Base-by-base conservation (phyloP, 2,113 vertebrate species). In the Sprattus sprattus region DNA sequence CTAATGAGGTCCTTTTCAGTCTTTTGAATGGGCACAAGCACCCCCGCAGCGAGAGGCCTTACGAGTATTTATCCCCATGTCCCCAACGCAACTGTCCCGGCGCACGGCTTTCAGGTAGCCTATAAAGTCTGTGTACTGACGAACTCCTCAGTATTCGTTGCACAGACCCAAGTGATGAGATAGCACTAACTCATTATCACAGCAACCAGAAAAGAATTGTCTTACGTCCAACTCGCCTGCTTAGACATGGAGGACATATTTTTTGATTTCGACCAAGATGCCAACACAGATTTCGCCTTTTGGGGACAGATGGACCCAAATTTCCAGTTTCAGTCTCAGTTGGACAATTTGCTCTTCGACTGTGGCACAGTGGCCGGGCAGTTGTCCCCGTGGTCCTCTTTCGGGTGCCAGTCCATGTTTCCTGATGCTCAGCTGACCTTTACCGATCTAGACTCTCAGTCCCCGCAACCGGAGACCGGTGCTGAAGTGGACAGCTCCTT, bases 51-150 rank as follows among this genome's bases (percentile, higher is more conserved):
- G 93, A 86, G 87, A 57, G 90, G 89, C 60, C 91, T 84, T 78
- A 6, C 2, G 90, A 91, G 89, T 95, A 95, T 96, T 95, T 95
- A 95, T 95, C 89, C 90, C 90, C 75, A 90, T 87, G 87, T 82
- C 85, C 45, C 87, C 81, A 39, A 32, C 15, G 8, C 49, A 52
- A 13, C 3, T 39, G n/a, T 78, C 81, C 84, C 32, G 87, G 82
- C 90, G 89, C 86, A 91, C 86, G 16, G 60, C 71, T 39, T 78
- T 44, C 25, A 32, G 71, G 71, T 78, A 78, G 71, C 28, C 71
- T 81, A 44, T 57, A 85, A 71, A 89, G 71, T 45, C 57, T 22
- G 83, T 82, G 78, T 81, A 45, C 85, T 13, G 5, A 85, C 87
- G 86, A 88, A 84, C 82, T 46, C 82, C 45, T 78, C 67, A 22